Percentiles rank a stretch among this genome's conserved stretches.
Conservation (phyloP, 2,888 invertebrate genomes). For the Meliscaeva auricollis region DNA sequence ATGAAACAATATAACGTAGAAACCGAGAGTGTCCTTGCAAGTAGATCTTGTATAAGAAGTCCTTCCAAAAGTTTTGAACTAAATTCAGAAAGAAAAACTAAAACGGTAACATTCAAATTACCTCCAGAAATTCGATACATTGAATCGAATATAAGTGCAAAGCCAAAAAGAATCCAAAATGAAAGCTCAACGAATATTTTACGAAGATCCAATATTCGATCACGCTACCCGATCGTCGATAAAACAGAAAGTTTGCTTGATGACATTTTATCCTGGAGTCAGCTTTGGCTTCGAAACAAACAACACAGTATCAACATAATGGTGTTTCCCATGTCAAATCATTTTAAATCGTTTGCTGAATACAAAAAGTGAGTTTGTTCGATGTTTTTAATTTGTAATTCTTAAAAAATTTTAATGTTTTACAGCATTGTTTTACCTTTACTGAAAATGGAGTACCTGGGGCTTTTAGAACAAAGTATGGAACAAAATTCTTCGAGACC, state of each 20-base stretch:
- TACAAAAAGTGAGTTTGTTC: conserved; percentile 85
- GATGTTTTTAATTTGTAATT: neutral
- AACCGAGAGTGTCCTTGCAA: conserved; percentile 1
- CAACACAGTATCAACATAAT: conserved; percentile 83
- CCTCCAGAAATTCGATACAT: conserved; percentile 78
- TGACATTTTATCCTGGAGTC: conserved; percentile 87
- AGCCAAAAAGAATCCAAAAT: conserved; percentile 77
- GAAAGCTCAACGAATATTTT: conserved; percentile 78
- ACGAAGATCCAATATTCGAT: conserved; percentile 76
- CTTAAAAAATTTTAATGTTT: conserved; percentile 10
- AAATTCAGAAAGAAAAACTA: too few relatives aligned
- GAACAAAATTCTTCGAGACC: conserved; percentile 42
- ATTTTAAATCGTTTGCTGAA: conserved; percentile 86
- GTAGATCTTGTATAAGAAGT: neutral
- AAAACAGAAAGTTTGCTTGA: conserved; percentile 85
- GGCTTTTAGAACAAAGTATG: conserved; percentile 79
- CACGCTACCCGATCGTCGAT: conserved; percentile 77
- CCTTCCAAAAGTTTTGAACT: neutral
- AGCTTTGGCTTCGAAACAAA: conserved; percentile 88
- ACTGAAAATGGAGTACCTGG: conserved; percentile 81
- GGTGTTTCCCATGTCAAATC: conserved; percentile 85
- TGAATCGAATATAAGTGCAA: conserved; percentile 77
- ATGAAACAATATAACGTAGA: conserved; percentile 31
- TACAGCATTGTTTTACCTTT: conserved; percentile 81
- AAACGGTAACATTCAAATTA: conserved; percentile 80